These are phyloP conservation scores for Caretta caretta DNA, from an alignment of 2,113 vertebrate genomes.

Conservation along the genomic window DNA sequence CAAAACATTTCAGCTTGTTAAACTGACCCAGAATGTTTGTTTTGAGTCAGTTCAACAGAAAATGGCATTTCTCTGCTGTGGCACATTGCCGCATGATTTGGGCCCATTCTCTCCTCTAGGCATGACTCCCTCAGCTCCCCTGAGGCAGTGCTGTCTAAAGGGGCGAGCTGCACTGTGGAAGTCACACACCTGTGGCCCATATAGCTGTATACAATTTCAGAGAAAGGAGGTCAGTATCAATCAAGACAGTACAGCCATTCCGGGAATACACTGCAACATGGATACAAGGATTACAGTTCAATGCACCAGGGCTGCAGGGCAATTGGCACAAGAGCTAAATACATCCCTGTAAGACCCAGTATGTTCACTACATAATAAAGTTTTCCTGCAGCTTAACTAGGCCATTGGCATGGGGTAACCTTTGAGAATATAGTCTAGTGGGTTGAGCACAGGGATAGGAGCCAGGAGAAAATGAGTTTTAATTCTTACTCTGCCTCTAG, in stretches of 20 bases:
- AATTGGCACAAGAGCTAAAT: not conserved
- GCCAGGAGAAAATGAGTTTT: not conserved
- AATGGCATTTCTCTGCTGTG: constrained; percentile 52
- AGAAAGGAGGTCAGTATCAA: not conserved
- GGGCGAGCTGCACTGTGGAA: not conserved
- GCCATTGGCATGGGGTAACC: not conserved
- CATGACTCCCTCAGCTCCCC: not conserved
- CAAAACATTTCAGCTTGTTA: constrained; percentile 42
- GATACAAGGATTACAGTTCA: not conserved
- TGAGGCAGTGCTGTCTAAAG: too few relatives aligned
- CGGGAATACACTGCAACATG: not conserved
- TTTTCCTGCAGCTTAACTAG: not conserved
- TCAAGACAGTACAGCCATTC: not conserved
- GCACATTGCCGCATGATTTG: not conserved
- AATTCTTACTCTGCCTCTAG: too few relatives aligned
- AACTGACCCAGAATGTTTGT: constrained; percentile 62
- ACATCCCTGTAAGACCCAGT: not conserved
- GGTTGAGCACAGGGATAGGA: not conserved
- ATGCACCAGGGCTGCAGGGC: not conserved
- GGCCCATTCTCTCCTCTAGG: not conserved
- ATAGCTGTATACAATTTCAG: not conserved
- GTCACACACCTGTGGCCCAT: not conserved
- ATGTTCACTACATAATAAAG: not conserved
- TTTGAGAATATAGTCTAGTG: not conserved
- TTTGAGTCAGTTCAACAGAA: constrained; percentile 65